These are phyloP conservation scores for Mylabris sibirica DNA, from an alignment of 2,888 invertebrate genomes.

Conservation along the genomic window DNA sequence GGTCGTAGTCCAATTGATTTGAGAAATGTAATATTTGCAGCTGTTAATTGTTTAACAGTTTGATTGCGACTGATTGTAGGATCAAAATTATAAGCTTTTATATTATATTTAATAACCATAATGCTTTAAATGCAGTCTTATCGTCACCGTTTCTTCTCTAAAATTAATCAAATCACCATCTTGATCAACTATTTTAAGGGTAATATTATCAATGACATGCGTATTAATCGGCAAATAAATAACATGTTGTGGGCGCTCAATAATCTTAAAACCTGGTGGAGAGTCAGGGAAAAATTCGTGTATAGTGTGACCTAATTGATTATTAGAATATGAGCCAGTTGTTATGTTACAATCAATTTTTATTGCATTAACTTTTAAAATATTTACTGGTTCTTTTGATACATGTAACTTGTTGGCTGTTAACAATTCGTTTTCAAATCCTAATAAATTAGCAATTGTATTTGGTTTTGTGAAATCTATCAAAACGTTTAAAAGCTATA, in stretches of 20 bases:
- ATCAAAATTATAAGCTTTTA: constrained; percentile 17
- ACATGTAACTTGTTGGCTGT: not conserved
- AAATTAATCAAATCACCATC: constrained; percentile 19
- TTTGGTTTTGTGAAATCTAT: constrained; percentile 19
- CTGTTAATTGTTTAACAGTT: not conserved
- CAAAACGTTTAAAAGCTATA: no score
- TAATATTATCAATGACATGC: constrained; percentile 21
- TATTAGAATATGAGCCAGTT: constrained; percentile 38
- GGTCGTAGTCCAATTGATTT: not conserved
- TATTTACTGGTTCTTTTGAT: not conserved
- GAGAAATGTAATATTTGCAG: constrained; percentile 26
- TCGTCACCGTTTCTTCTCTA: no score
- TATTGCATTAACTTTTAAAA: no score
- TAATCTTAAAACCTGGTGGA: no score
- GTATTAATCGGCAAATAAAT: constrained; percentile 26
- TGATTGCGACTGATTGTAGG: not conserved
- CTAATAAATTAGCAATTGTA: no score
- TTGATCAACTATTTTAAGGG: constrained; percentile 30
- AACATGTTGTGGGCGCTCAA: constrained; percentile 21
- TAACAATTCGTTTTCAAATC: not conserved
- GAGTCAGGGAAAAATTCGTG: no score
- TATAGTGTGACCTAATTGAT: constrained; percentile 16
- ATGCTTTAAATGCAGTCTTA: no score
- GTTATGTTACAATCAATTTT: constrained; percentile 45
- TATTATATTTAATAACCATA: no score